Percentiles rank a stretch among this genome's conserved stretches.
Conservation (phyloP, 2,113 vertebrate species). For the Poecilia latipinna region DNA sequence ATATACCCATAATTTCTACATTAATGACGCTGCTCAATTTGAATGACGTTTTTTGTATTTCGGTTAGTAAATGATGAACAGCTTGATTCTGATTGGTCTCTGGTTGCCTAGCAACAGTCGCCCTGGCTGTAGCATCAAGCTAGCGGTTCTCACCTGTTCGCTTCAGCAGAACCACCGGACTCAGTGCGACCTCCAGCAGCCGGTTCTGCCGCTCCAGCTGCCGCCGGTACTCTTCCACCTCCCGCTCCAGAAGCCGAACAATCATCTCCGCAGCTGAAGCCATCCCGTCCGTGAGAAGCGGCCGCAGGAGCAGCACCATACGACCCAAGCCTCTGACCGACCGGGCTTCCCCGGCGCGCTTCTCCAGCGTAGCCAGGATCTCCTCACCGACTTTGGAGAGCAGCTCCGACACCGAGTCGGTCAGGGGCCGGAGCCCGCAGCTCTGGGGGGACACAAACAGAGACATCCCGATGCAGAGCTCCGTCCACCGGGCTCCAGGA, state of each 20-base stretch:
- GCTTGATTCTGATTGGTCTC: background rate
- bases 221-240: slow-evolving; percentile 30
- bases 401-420: slow-evolving; percentile 32
- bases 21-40: background rate
- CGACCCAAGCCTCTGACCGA: background rate
- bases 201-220: slow-evolving; percentile 28
- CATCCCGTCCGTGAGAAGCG: slow-evolving; percentile 28
- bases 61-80: background rate
- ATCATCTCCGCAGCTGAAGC: slow-evolving; percentile 26
- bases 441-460: background rate
- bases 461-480: slow-evolving; percentile 21
- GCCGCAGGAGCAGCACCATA: slow-evolving; percentile 11
- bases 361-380: slow-evolving; percentile 19
- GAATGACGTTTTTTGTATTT: background rate
- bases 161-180: slow-evolving; percentile 38
- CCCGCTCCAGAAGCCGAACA: slow-evolving; percentile 32
- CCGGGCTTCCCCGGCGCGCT: background rate
- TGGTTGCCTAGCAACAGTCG: background rate
- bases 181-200: slow-evolving; percentile 45
- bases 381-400: slow-evolving; percentile 35
- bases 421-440: slow-evolving; percentile 17
- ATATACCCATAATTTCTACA: background rate
- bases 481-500: background rate
- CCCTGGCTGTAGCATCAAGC: background rate
- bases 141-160: slow-evolving; percentile 37